phyloP scores from a whole-genome alignment of 2,113 vertebrate genomes.

The Heterotilapia buettikoferi region DNA sequence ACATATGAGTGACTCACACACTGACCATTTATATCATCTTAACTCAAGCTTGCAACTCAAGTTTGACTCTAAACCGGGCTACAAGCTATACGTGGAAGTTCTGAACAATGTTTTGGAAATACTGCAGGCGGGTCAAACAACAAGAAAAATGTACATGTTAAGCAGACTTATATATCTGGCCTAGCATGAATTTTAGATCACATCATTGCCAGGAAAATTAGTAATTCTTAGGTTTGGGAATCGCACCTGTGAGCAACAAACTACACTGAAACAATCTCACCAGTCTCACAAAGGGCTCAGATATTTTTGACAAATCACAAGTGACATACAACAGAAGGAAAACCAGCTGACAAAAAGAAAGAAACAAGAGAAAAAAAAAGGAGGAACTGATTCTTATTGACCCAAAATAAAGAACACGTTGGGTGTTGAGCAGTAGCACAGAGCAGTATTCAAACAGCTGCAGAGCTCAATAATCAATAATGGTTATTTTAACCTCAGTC shows the following conservation, averaged over 20 bases:
- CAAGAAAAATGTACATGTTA: not conserved
- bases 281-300: not conserved
- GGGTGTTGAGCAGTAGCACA: not conserved
- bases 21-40: not conserved
- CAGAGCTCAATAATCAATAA: not conserved
- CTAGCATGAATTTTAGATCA: not conserved
- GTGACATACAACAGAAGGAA: not conserved
- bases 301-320: not conserved
- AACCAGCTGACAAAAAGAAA: not conserved
- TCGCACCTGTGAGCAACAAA: not conserved
- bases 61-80: not conserved
- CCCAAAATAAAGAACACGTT: not conserved
- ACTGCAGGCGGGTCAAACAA: not conserved
- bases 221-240: not conserved
- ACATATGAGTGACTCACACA: not conserved
- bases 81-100: not conserved
- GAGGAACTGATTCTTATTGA: not conserved
- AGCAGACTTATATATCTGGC: accelerated
- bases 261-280: not conserved
- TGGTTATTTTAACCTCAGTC: not conserved
- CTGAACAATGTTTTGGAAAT: not conserved
- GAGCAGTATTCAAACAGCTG: not conserved
- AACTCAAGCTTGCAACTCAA: not conserved
- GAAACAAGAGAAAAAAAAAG: accelerated
- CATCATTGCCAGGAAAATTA: not conserved